Base-by-base conservation (phyloP, 2,888 invertebrate species). In the Parthenolecanium corni region DNA sequence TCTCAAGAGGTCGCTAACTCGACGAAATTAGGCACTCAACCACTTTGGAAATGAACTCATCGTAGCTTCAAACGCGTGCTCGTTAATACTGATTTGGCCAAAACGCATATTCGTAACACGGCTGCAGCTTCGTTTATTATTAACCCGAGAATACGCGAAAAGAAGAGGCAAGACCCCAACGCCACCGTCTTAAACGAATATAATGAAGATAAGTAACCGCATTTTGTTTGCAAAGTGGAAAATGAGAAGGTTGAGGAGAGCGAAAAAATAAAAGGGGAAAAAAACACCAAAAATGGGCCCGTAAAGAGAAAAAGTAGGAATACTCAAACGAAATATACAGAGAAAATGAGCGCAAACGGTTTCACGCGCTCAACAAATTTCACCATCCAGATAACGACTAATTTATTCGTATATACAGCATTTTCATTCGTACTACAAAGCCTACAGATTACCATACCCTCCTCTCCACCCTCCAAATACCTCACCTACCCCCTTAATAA, bases 401-500 rank as follows among this genome's bases (percentile, higher is more conserved):
- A 56, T 56, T 56, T 56, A 56, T 56, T 31, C 44, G 56, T 40
- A 31, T 52, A 51, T 25, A 40, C 40, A 31, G 31, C 14, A 18
- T 42, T 42, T 42, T 42, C 44, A 42, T 42, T 42, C 14, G 44
- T 42, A 42, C 44, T 16, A 42, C 24, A 23, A 25, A 42, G 31
- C 56, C 42, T 6, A 31, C 31, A 42, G 46, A 46, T 56, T 56
- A 56, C 42, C 16, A 42, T 25, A 23, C 23, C 56, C 44, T 25
- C 42, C 25, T 16, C 18, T n/a, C n/a, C n/a, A n/a, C 25, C 31
- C 31, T 31, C 4, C 31, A 9, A 12, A 16, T 56, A 56, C 56
- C 44, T 25, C 31, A 44, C 56, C 42, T 25, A 18, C 46, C 42
- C 42, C 56, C 44, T 56, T 56, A 56, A 56, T 56, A 56, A 56